phyloP scores from a whole-genome alignment of 2,888 invertebrate species.

The Lycocerus yunnanus region DNA sequence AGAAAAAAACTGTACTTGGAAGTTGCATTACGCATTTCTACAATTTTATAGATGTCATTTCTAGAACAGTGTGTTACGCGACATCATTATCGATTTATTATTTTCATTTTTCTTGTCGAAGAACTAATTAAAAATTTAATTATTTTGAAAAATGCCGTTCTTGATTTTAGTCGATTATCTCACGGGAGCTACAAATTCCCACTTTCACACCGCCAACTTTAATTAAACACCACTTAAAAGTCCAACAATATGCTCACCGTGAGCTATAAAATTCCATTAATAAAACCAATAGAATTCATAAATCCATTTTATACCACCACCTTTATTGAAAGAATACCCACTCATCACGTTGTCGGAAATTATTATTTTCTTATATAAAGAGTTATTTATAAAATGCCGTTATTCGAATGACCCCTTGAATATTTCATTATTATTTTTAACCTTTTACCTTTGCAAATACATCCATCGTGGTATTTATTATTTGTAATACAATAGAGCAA shows the following conservation, averaged over 20 bases:
- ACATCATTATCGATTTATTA: neutral
- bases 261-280: neutral
- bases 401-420: conserved; percentile 15
- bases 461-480: neutral
- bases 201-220: conserved; percentile 6
- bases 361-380: conserved; percentile 6
- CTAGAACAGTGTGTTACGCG: neutral
- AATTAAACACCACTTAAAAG: conserved; percentile 22
- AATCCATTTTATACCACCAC: neutral
- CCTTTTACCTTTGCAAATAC: conserved; percentile 2
- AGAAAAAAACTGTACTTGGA: neutral
- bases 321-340: conserved; percentile 14
- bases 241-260: conserved; percentile 11
- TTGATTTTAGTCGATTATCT: neutral
- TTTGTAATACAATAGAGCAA: neutral
- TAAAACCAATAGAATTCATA: conserved; percentile 5
- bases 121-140: neutral
- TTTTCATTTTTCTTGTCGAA: neutral
- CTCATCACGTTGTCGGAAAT: conserved; percentile 26
- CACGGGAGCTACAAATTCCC: conserved; percentile 4
- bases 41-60: neutral
- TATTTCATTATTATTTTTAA: conserved; percentile 15
- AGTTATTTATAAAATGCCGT: conserved; percentile 11
- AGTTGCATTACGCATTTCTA: neutral
- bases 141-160: neutral